Conservation (phyloP, 2,113 vertebrate species). For the Hiodon tergisus region DNA sequence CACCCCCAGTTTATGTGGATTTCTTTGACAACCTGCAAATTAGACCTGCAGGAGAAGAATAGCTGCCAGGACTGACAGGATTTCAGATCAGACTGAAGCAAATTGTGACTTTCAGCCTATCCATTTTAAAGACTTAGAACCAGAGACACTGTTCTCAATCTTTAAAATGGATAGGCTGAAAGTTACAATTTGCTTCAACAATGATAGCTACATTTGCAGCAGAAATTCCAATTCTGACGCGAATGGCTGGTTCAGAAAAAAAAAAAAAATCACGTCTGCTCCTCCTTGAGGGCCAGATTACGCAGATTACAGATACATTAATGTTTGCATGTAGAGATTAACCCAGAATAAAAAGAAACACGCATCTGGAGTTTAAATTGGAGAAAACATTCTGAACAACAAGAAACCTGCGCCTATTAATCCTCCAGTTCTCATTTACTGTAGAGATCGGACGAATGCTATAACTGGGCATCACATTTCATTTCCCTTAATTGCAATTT, state of each 20-base stretch:
- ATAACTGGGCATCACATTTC: too few relatives aligned
- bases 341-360: conserved; percentile 14
- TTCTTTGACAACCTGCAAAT: conserved; percentile 1
- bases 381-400: conserved; percentile 14
- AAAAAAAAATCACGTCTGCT: conserved; percentile 22
- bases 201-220: neutral
- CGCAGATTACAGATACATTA: conserved; percentile 32
- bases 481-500: too few relatives aligned
- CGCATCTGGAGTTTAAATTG: conserved; percentile 31
- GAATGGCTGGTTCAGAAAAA: conserved; percentile 4
- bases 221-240: neutral
- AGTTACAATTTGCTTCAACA: neutral
- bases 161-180: neutral
- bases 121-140: too few relatives aligned
- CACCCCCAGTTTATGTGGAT: too few relatives aligned
- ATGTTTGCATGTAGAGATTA: conserved; percentile 27
- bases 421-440: neutral
- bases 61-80: conserved; percentile 5
- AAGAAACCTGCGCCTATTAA: conserved; percentile 8
- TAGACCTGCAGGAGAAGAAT: conserved; percentile 39
- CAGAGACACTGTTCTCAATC: too few relatives aligned
- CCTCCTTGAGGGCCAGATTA: conserved; percentile 20
- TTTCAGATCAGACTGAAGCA: too few relatives aligned
- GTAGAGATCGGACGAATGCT: neutral
- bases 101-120: too few relatives aligned